Evolutionary conservation across 2,113 vertebrate genomes (phyloP).

Genomic region (Dipodomys stephensi): DNA sequence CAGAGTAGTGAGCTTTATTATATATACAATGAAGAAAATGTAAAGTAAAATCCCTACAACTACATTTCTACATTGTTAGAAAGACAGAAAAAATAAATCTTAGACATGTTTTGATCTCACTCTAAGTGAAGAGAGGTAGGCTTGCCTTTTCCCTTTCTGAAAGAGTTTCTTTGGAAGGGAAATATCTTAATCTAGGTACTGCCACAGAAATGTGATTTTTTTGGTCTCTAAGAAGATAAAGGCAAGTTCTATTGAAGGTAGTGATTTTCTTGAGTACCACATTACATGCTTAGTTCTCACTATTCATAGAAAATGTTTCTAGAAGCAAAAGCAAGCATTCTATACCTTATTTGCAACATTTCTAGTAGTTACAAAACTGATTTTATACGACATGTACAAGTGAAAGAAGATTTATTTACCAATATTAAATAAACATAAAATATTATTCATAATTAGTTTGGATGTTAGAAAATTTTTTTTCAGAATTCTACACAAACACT

Average conservation of each 20-base stretch:
- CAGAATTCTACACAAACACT: neutral
- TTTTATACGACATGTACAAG: neutral
- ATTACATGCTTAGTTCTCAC: neutral
- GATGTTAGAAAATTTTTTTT: neutral
- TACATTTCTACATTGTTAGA: neutral
- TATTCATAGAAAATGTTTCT: neutral
- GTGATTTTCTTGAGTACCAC: neutral
- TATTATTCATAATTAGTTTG: neutral
- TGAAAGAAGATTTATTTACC: neutral
- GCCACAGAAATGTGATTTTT: neutral
- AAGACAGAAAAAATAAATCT: neutral
- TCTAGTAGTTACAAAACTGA: neutral
- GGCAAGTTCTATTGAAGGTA: neutral
- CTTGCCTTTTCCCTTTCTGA: neutral
- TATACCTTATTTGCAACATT: neutral
- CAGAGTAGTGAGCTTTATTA: neutral
- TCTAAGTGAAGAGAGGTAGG: neutral
- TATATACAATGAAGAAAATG: neutral
- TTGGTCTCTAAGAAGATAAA: neutral
- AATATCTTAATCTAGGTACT: neutral
- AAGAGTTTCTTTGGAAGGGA: neutral
- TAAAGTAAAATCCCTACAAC: no score
- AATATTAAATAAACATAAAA: neutral
- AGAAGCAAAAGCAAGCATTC: neutral
- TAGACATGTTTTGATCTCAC: neutral